Percentiles rank a stretch among this genome's conserved stretches.
phyloP scores from a whole-genome alignment of 2,113 vertebrate genomes.

The Chaetops frenatus region DNA sequence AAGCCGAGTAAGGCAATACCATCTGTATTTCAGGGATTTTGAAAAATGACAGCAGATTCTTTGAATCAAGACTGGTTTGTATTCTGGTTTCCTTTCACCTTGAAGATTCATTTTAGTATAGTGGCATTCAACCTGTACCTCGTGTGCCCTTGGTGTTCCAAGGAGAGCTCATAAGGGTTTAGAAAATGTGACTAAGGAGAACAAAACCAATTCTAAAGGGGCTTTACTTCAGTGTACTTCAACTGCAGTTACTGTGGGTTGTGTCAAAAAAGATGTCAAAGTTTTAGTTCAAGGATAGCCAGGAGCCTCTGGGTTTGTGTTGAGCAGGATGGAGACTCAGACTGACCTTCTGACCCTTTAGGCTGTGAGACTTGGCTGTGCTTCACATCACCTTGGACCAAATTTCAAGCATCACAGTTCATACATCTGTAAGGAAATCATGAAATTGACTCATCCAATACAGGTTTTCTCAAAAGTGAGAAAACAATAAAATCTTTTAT shows the following conservation, averaged over 20 bases:
- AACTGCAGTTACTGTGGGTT: background rate
- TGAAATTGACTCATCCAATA: background rate
- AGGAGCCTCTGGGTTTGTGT: background rate
- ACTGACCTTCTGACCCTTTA: background rate
- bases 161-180: background rate
- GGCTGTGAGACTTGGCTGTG: slow-evolving; percentile 22
- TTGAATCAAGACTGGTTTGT: background rate
- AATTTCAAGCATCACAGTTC: background rate
- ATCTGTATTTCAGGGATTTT: background rate
- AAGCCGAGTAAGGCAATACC: background rate
- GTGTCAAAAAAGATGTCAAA: background rate
- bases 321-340: background rate
- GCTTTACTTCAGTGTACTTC: background rate
- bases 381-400: background rate
- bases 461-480: background rate
- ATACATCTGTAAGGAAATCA: background rate
- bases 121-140: background rate
- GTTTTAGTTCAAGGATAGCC: background rate
- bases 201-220: background rate
- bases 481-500: background rate
- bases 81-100: background rate
- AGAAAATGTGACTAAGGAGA: background rate
- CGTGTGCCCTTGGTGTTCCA: background rate
- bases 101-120: background rate
- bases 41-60: background rate